Evolutionary conservation across 1,140 invertebrate genomes (phyloP).

Genomic region (Andricus grossulariae): DNA sequence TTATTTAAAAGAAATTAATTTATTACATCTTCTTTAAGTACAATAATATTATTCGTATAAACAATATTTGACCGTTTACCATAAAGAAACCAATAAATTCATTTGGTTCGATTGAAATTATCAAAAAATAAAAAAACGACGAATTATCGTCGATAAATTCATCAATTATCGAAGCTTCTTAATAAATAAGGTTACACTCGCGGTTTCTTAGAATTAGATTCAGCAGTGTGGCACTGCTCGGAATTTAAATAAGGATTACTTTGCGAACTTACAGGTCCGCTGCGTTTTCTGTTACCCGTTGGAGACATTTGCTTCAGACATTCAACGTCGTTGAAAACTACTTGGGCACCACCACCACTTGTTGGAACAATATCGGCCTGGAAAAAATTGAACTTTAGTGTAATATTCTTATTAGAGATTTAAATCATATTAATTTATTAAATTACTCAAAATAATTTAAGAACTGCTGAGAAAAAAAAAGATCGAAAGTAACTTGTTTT

Average conservation of each 20-base stretch:
- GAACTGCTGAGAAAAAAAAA: no score
- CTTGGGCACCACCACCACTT: conserved; percentile 93
- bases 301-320: conserved; percentile 91
- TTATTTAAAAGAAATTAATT: conserved; percentile 20
- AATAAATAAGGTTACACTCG: conserved; percentile 54
- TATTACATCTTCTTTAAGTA: background rate
- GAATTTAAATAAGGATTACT: conserved; percentile 44
- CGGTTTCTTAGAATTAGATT: conserved; percentile 62
- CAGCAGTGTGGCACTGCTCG: conserved; percentile 44
- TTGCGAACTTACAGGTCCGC: conserved; percentile 51
- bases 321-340: conserved; percentile 97
- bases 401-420: conserved; percentile 5
- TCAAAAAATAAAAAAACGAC: conserved; percentile 25
- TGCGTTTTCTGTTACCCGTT: conserved; percentile 70
- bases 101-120: conserved; percentile 31
- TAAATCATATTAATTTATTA: background rate
- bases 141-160: conserved; percentile 14
- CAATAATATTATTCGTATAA: background rate
- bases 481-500: no score
- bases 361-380: conserved; percentile 94
- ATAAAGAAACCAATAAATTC: conserved; percentile 32
- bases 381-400: conserved; percentile 48
- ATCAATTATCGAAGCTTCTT: background rate
- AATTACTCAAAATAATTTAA: background rate
- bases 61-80: background rate